Base-by-base conservation (phyloP, 1,140 invertebrate species). In the Drosophila punjabiensis region DNA sequence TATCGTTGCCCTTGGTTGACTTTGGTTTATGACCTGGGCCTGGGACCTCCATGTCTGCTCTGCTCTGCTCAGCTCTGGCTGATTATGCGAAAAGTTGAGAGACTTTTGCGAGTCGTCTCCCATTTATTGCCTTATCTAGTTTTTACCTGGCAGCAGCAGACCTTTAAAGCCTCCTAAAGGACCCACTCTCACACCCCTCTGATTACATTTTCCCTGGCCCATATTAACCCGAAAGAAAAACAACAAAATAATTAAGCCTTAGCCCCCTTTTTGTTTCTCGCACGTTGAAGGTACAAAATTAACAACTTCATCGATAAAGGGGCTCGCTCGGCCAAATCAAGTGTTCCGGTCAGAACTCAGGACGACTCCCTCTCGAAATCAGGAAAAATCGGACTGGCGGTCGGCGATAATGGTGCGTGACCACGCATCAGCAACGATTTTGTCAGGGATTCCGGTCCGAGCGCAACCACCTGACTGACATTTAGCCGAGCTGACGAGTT, bases 351-450 rank as follows among this genome's bases (percentile, higher is more conserved):
- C 65, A 32, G 30, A 50, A n/a, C n/a, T 45, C 65, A 24, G 24
- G 24, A 24, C 24, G 24, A 33, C 33, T 43, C 11, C 32, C 48
- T 28, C 16, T 5, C 14, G n/a, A 67, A 52, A 61, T 41, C 13
- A 6, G 24, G 6, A 20, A 24, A 67, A 56, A 47, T 69, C 28
- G 32, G 48, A 20, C 28, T 50, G 45, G 10, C 35, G 63, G 55
- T 45, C 39, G 37, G 76, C 68, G 75, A 92, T 89, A 92, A 92
- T 91, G 82, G 85, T 92, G 91, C 91, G 91, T 92, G 91, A 92
- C 91, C 91, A 91, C 84, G 91, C 91, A 92, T 92, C 87, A 90
- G 79, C 74, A 91, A 82, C 87, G 82, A 90, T 90, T 90, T 90
- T 90, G 79, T 86, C 86, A 81, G 81, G 64, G 79, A 83, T 63